Evolutionary conservation across 2,797 vertebrate genomes (phyloP).

Genomic region (Bucorvus abyssinicus): DNA sequence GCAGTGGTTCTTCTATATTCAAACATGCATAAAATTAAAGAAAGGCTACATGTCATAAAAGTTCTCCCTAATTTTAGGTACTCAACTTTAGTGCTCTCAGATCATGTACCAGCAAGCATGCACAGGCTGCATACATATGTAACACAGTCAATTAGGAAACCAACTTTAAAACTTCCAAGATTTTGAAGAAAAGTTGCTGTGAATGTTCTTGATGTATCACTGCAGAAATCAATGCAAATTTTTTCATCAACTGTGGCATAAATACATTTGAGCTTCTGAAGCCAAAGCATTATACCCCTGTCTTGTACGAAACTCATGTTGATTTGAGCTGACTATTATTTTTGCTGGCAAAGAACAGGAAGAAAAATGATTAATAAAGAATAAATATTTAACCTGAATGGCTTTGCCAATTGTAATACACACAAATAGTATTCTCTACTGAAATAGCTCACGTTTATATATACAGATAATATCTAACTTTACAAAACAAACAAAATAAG

Average conservation of each 20-base stretch:
- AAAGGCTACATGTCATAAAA: not conserved
- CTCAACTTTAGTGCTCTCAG: not conserved
- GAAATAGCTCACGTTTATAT: not conserved
- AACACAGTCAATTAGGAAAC: not conserved
- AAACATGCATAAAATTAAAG: not conserved
- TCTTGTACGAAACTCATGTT: not conserved
- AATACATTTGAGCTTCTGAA: not conserved
- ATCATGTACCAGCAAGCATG: not conserved
- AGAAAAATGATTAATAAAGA: not conserved
- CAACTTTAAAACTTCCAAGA: not conserved
- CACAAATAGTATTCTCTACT: not conserved
- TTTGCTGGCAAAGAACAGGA: not conserved
- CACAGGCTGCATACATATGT: not conserved
- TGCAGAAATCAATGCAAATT: not conserved
- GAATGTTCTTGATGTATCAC: not conserved
- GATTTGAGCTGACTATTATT: not conserved
- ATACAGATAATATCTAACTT: not conserved
- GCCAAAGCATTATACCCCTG: not conserved
- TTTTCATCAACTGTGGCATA: not conserved
- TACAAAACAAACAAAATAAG: constrained; percentile 20
- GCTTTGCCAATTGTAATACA: not conserved
- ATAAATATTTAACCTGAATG: constrained; percentile 5
- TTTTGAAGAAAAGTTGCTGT: not conserved
- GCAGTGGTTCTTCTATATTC: not conserved
- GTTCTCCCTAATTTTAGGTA: not conserved